phyloP scores from a whole-genome alignment of 1,140 invertebrate species.

The Mya arenaria region DNA sequence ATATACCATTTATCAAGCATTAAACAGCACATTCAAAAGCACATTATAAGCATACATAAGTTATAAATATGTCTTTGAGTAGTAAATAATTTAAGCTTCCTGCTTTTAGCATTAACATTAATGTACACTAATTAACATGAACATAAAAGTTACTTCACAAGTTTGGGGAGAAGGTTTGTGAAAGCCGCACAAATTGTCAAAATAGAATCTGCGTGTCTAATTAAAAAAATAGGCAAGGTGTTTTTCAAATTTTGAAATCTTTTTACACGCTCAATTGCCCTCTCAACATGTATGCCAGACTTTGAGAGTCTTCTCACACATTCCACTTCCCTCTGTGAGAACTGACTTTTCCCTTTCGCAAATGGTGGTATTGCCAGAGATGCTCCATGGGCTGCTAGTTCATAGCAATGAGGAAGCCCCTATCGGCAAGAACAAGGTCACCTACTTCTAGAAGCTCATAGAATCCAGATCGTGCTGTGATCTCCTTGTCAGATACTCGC shows the following conservation, averaged over 20 bases:
- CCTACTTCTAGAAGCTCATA: slow-evolving; percentile 44
- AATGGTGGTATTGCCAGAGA: slow-evolving; percentile 36
- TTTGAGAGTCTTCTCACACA: neutral
- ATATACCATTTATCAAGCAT: no score
- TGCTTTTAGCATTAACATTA: no score
- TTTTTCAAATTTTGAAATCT: slow-evolving; percentile 34
- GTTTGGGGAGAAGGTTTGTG: slow-evolving; percentile 24
- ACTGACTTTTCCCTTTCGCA: slow-evolving; percentile 18
- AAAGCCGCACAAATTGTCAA: slow-evolving; percentile 33
- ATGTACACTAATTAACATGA: no score
- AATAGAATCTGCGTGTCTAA: slow-evolving; percentile 20
- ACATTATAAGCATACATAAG: no score
- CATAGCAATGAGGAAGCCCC: slow-evolving; percentile 49
- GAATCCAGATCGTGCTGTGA: slow-evolving; percentile 45
- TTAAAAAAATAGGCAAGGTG: neutral
- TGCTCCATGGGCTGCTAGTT: slow-evolving; percentile 5
- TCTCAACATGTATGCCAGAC: slow-evolving; percentile 30
- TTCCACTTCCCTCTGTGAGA: slow-evolving; percentile 23
- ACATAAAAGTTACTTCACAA: slow-evolving; percentile 28
- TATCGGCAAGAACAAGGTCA: slow-evolving; percentile 43
- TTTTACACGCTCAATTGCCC: slow-evolving; percentile 38
- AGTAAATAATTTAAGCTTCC: no score
- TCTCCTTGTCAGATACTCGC: slow-evolving; percentile 49
- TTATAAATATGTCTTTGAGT: no score
- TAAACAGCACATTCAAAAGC: no score